Evolutionary conservation across 2,888 invertebrate genomes (phyloP), one percentile per base, ranked within the genome.

Genomic region (Himalopsyche kuldschensis): DNA sequence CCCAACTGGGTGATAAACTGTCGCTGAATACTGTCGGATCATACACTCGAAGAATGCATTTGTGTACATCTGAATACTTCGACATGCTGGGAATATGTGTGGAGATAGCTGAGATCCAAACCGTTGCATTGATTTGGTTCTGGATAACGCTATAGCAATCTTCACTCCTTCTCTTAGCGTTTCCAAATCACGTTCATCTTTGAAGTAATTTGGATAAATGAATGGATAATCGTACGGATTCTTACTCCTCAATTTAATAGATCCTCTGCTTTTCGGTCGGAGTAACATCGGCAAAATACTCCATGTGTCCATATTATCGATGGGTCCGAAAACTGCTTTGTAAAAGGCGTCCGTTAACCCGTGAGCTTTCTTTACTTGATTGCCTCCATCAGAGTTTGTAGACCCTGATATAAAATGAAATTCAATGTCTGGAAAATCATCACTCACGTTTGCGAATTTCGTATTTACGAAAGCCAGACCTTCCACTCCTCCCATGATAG

Each of bases 161-260:
- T 97, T 97, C 0, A 95, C 96, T 0, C 97, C 97, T 90, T 97
- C 97, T 0, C 97, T 91, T 63, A 97, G 89, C 0, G 95, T 95
- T 85, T 95, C 95, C 86, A 96, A 91, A 87, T 99, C 99, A 85
- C 94, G 91, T 27, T 96, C 94, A 82, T 97, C 96, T 24, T 94
- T 90, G 88, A 99, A 94, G 88, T 99, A 99, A 89, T 98, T 98
- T 0, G 98, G 97, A 87, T 97, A 95, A 82, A 99, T 97, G 84
- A 96, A 92, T 0, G 99, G 99, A 87, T 96, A 96, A 83, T 97
- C 96, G 87, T 95, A 95, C 0, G 98, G 98, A 89, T 97, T 96
- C 17, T 93, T 94, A 86, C 96, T 96, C 10, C 96, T 93, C 27
- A 99, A 89, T 87, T 94, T 95, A 31, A 99, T 94, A 32, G 93